Conservation (phyloP, 1,140 invertebrate genomes). For the Drosophila equinoxialis region DNA sequence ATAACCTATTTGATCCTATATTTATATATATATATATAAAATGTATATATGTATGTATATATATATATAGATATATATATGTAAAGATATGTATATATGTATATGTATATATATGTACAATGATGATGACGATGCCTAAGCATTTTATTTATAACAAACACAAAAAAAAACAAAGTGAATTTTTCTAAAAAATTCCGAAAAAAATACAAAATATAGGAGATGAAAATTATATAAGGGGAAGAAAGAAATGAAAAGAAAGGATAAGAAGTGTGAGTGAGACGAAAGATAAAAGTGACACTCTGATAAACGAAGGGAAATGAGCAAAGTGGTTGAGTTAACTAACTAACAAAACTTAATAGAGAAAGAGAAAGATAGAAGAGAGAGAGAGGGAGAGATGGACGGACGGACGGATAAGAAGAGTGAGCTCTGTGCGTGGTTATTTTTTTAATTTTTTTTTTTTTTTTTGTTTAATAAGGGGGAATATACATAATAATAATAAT, state of each 20-base stretch:
- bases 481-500: conserved; percentile 18
- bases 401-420: not conserved
- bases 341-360: not conserved
- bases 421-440: conserved; percentile 24
- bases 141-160: conserved; percentile 66
- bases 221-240: conserved; percentile 22
- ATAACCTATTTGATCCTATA: conserved; percentile 1
- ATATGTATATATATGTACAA: conserved; percentile 26
- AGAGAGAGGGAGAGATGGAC: not conserved
- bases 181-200: conserved; percentile 70
- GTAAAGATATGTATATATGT: conserved; percentile 36
- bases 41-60: conserved; percentile 23
- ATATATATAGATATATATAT: conserved; percentile 45
- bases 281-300: not conserved
- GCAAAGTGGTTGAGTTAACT: conserved; percentile 13
- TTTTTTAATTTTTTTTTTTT: conserved; percentile 19
- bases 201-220: conserved; percentile 22
- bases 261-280: conserved; percentile 28
- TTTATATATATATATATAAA: conserved; percentile 19
- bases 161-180: conserved; percentile 46
- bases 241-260: conserved; percentile 17
- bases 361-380: not conserved
- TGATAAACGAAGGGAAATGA: not conserved
- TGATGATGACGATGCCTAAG: conserved; percentile 29
- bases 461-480: conserved; percentile 36